phyloP scores from a whole-genome alignment of 2,888 invertebrate genomes.

The Andrena marginata region DNA sequence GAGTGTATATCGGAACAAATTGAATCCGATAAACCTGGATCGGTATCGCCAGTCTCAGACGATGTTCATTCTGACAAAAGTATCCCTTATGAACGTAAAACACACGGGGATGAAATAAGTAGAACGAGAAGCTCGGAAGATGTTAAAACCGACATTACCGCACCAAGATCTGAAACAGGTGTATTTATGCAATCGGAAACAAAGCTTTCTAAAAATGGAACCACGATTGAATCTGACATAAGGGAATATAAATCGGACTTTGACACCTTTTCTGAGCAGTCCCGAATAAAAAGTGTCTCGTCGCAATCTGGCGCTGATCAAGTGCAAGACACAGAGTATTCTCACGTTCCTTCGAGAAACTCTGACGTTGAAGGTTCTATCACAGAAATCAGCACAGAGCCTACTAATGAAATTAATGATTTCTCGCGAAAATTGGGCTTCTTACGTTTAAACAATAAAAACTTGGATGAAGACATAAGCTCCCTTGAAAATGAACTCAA shows the following conservation, averaged over 20 bases:
- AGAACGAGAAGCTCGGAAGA: constrained; percentile 61
- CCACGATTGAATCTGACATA: constrained; percentile 41
- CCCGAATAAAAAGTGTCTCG: constrained; percentile 26
- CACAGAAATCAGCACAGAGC: constrained; percentile 27
- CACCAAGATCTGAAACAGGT: constrained; percentile 51
- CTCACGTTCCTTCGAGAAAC: constrained; percentile 21
- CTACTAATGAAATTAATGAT: constrained; percentile 51
- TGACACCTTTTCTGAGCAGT: constrained; percentile 35
- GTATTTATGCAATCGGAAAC: constrained; percentile 46
- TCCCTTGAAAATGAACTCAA: constrained; percentile 81
- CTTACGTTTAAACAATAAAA: constrained; percentile 80
- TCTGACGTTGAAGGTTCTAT: constrained; percentile 20
- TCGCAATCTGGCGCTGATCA: constrained; percentile 30
- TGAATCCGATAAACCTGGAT: constrained; percentile 48
- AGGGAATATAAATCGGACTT: constrained; percentile 40
- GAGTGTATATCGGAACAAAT: constrained; percentile 59
- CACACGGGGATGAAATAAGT: constrained; percentile 12
- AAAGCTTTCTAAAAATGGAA: constrained; percentile 31
- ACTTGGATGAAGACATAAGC: constrained; percentile 81
- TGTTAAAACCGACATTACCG: constrained; percentile 64
- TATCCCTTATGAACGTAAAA: constrained; percentile 20
- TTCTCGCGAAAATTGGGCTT: constrained; percentile 76
- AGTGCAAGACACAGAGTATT: constrained; percentile 23
- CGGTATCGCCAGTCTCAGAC: constrained; percentile 41
- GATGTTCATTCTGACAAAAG: constrained; percentile 50